phyloP scores from a whole-genome alignment of 2,797 vertebrate species.

The Phylloscopus collybita region DNA sequence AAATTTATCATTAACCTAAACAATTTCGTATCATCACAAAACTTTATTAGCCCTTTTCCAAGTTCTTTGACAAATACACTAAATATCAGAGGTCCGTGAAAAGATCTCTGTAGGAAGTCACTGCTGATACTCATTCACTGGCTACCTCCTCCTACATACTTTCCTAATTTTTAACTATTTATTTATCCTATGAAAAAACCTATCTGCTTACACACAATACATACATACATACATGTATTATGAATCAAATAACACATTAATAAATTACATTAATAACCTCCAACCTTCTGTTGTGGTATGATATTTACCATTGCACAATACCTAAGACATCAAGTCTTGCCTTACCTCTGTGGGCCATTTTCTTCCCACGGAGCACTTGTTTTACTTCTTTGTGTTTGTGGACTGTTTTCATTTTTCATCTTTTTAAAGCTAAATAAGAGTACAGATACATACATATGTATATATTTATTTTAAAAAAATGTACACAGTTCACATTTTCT shows the following conservation, averaged over 20 bases:
- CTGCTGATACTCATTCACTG: not conserved
- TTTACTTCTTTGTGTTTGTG: constrained; percentile 81
- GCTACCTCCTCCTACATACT: not conserved
- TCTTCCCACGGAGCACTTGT: constrained; percentile 84
- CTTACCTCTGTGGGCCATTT: constrained; percentile 83
- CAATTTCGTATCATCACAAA: not conserved
- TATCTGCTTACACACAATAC: not conserved
- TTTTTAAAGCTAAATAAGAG: constrained; percentile 80
- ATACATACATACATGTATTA: not conserved
- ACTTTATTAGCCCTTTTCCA: not conserved
- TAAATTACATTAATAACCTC: not conserved
- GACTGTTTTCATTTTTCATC: constrained; percentile 80
- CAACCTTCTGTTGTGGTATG: not conserved
- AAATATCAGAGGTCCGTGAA: not conserved
- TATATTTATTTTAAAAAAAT: not conserved
- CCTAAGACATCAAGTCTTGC: not conserved
- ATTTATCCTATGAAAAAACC: not conserved
- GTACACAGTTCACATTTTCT: not conserved
- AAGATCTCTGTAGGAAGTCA: not conserved
- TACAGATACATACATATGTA: not conserved
- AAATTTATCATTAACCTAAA: not conserved
- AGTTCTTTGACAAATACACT: not conserved
- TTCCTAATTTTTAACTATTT: not conserved
- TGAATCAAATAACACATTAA: not conserved
- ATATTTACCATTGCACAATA: not conserved